These are phyloP conservation scores for Macropus fuliginosus DNA, from an alignment of 2,797 vertebrate genomes.

Conservation along the genomic window DNA sequence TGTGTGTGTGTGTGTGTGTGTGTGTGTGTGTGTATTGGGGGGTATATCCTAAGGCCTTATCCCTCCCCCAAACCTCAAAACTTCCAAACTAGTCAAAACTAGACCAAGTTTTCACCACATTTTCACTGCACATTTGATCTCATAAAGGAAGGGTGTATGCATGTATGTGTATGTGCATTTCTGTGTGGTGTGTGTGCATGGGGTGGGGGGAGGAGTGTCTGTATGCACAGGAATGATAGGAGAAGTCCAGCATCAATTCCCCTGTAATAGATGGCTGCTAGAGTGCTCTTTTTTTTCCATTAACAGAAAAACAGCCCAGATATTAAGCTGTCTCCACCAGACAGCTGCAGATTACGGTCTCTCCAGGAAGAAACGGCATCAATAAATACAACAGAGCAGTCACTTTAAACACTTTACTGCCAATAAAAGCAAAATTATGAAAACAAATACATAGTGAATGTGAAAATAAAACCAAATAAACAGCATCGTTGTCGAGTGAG, in stretches of 20 bases:
- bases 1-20: too few relatives aligned
- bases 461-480: background rate
- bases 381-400: background rate
- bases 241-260: conserved; percentile 26
- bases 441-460: background rate
- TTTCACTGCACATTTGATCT: conserved; percentile 1
- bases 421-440: background rate
- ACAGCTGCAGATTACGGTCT: accelerated
- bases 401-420: background rate
- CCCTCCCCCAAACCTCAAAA: background rate
- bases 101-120: background rate
- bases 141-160: background rate
- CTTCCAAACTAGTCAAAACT: background rate
- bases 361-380: background rate
- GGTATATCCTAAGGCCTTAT: background rate
- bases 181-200: background rate
- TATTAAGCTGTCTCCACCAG: background rate
- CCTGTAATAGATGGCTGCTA: background rate
- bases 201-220: background rate
- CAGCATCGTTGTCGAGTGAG: conserved; percentile 36
- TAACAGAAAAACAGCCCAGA: accelerated
- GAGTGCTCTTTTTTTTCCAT: background rate
- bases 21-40: too few relatives aligned
- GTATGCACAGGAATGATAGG: background rate
- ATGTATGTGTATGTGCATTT: too few relatives aligned